Evolutionary conservation across 1,140 invertebrate species (phyloP), one percentile per base, ranked within the genome.

Genomic region (Platyscapa corneri): DNA sequence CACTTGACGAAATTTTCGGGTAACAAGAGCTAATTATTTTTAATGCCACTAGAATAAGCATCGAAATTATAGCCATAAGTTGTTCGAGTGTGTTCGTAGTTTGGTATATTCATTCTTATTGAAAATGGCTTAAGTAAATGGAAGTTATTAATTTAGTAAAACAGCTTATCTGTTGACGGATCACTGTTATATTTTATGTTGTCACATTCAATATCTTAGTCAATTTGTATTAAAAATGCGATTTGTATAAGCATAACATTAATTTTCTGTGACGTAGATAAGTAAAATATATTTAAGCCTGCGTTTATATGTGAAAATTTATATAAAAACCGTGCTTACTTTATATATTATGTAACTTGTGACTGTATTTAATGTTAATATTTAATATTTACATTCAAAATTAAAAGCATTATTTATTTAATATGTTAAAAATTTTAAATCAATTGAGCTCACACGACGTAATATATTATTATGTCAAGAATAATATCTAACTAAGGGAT

Each of bases 181-280:
- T 77, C 74, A 18, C 14, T 77, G 18, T 49, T n/a, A 77, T 77
- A 77, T 53, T 53, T 76, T 76, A 76, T 76, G 37, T 32, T 32
- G 2, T 30, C 42, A 23, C 14, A 30, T 76, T 46, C n/a, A n/a
- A 49, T 53, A 34, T 20, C 20, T 53, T 32, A 77, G 23, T 34
- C 30, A 5, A 77, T 77, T 32, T 49, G 34, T 53, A 49, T 56
- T 34, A 8, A 49, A 49, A 30, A 56, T 18, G 8, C 30, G 16
- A 56, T 32, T 14, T 18, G 20, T 20, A 0, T 46, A 20, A 53
- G 12, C 7, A 56, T 6, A 18, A 5, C 46, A 46, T 75, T 2
- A 53, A 30, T 53, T 53, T 53, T 32, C 34, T 8, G 20, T 49
- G 23, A 49, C 27, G 42, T 16, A 46, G 30, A 49, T 49, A 39